Percentiles rank a stretch among this genome's conserved stretches.
These are phyloP conservation scores for Eulemur mongoz DNA, from an alignment of 2,797 vertebrate genomes.

Conservation along the genomic window DNA sequence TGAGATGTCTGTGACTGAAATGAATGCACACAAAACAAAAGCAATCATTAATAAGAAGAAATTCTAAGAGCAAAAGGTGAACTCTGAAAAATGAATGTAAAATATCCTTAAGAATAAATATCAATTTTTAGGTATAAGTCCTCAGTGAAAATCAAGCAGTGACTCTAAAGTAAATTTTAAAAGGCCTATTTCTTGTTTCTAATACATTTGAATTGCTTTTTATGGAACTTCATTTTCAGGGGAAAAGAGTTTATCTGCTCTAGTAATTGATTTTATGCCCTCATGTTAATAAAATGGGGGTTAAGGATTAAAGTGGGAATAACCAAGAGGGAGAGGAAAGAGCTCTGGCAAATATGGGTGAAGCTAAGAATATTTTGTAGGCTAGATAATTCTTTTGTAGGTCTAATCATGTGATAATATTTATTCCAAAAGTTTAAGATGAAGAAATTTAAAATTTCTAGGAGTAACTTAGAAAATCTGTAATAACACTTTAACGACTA, in stretches of 20 bases:
- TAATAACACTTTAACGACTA: not conserved
- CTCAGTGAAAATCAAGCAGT: slow-evolving; percentile 18
- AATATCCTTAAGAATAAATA: slow-evolving; percentile 3
- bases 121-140: not conserved
- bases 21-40: slow-evolving; percentile 67
- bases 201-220: slow-evolving; percentile 52
- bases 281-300: slow-evolving; percentile 22
- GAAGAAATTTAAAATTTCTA: slow-evolving; percentile 17
- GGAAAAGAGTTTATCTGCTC: slow-evolving; percentile 17
- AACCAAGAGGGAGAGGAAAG: not conserved
- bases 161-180: slow-evolving; percentile 28
- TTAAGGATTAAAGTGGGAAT: slow-evolving; percentile 3
- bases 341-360: not conserved
- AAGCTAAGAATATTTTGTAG: not conserved
- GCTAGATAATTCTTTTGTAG: not conserved
- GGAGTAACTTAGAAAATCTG: not conserved
- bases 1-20: slow-evolving; percentile 72
- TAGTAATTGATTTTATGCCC: slow-evolving; percentile 34
- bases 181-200: slow-evolving; percentile 30
- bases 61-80: slow-evolving; percentile 26
- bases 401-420: slow-evolving; percentile 26
- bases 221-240: slow-evolving; percentile 1
- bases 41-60: slow-evolving; percentile 37
- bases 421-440: slow-evolving; percentile 40
- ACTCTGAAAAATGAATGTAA: slow-evolving; percentile 37